Percentiles rank a stretch among this genome's conserved stretches.
Conservation (phyloP, 2,113 vertebrate genomes). For the Malurus melanocephalus region DNA sequence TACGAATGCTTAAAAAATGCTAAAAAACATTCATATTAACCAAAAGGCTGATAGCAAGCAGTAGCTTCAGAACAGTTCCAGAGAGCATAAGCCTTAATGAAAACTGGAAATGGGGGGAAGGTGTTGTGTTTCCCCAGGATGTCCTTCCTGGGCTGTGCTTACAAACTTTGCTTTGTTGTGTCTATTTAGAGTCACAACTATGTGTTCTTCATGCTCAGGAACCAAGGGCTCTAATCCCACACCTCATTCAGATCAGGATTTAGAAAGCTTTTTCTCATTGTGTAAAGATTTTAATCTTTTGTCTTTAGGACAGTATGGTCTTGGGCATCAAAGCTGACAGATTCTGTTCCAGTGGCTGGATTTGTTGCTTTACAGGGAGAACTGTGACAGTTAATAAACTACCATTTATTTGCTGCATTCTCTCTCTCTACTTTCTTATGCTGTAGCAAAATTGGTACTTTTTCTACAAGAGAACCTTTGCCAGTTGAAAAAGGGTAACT, state of each 20-base stretch:
- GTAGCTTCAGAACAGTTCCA: neutral
- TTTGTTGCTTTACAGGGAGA: neutral
- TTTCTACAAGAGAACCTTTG: neutral
- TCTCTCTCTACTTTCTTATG: neutral
- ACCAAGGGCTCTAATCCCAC: neutral
- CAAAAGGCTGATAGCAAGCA: neutral
- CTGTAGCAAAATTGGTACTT: neutral
- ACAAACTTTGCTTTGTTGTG: neutral
- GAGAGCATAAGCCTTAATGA: neutral
- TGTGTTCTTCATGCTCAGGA: neutral
- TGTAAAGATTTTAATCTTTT: neutral
- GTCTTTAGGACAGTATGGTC: neutral
- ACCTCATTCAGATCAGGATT: neutral
- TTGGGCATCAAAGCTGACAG: neutral
- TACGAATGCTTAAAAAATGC: neutral
- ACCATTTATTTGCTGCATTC: neutral
- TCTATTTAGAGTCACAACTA: neutral
- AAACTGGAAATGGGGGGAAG: neutral
- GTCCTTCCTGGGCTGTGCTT: neutral
- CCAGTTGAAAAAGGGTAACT: neutral
- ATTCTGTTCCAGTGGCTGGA: neutral
- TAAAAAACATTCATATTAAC: accelerated
- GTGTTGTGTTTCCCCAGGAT: neutral
- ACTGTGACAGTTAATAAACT: neutral
- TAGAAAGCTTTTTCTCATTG: neutral